Evolutionary conservation across 2,797 vertebrate genomes (phyloP).

Genomic region (Atherinosoma microstoma): DNA sequence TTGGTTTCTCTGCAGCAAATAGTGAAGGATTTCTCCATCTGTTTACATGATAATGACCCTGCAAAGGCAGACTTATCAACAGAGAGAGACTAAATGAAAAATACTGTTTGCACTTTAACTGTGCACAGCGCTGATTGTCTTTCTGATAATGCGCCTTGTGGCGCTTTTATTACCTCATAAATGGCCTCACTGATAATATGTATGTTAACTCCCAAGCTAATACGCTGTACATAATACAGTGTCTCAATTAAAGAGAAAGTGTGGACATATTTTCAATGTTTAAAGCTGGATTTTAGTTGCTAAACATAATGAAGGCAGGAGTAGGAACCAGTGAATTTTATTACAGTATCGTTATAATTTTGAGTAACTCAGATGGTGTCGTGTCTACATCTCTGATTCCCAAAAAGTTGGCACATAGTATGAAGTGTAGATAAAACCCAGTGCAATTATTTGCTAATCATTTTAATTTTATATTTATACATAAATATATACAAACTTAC

Average conservation of each 20-base stretch:
- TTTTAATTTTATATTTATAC: not conserved
- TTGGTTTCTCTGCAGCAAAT: conserved; percentile 51
- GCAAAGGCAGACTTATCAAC: conserved; percentile 30
- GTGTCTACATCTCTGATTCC: not conserved
- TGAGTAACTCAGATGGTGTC: not conserved
- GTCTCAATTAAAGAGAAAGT: not conserved
- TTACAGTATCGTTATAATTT: not conserved
- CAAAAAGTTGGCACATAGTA: not conserved
- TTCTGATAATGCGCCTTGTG: not conserved
- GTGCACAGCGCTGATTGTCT: conserved; percentile 1
- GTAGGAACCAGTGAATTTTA: not conserved
- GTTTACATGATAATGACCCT: conserved; percentile 46
- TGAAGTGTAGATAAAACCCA: not conserved
- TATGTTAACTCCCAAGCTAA: not conserved
- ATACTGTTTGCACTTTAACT: conserved; percentile 22
- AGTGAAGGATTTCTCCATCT: conserved; percentile 42
- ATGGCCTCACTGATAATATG: not conserved
- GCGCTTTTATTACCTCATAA: conserved; percentile 11
- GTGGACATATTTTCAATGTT: not conserved
- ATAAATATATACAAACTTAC: not conserved
- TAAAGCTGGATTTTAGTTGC: not conserved
- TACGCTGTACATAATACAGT: not conserved
- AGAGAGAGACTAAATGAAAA: conserved; percentile 26
- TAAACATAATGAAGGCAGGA: not conserved
- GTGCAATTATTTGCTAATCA: not conserved